Evolutionary conservation across 2,113 vertebrate species (phyloP).

Genomic region (Pangasianodon hypophthalmus): DNA sequence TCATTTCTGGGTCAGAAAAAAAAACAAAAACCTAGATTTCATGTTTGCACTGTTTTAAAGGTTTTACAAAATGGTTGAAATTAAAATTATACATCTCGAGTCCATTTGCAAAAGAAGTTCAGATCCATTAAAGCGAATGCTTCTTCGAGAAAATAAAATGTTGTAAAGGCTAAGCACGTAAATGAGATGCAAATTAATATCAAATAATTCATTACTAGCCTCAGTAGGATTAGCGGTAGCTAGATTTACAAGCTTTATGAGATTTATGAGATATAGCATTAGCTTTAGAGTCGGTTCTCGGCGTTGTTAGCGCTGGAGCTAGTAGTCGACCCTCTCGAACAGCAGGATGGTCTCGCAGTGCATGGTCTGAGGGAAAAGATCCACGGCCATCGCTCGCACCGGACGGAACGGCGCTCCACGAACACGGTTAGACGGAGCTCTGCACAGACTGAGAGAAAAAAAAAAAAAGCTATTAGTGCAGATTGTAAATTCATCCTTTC

Average conservation of each 20-base stretch:
- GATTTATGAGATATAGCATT: background rate
- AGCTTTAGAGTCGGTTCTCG: background rate
- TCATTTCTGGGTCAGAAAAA: background rate
- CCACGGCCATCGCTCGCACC: conserved; percentile 83
- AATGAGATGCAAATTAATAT: background rate
- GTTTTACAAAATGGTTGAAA: background rate
- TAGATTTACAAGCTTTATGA: background rate
- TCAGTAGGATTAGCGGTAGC: background rate
- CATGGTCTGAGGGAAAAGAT: conserved; percentile 94
- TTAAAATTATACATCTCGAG: background rate
- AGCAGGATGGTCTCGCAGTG: conserved; percentile 90
- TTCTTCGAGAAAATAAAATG: background rate
- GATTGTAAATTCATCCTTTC: background rate
- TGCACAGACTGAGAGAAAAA: conserved; percentile 71
- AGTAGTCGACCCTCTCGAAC: conserved; percentile 83
- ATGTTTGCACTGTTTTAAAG: background rate
- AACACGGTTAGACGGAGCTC: conserved; percentile 92
- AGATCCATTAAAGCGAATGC: background rate
- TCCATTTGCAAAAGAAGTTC: background rate
- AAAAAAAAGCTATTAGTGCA: background rate
- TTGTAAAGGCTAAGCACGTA: background rate
- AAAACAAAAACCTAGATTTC: too few species aligned
- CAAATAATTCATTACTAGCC: background rate
- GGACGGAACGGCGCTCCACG: conserved; percentile 86
- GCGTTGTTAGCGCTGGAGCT: conserved; percentile 42